Evolutionary conservation across 2,888 invertebrate genomes (phyloP).

Genomic region (Pseudococcus viburni): DNA sequence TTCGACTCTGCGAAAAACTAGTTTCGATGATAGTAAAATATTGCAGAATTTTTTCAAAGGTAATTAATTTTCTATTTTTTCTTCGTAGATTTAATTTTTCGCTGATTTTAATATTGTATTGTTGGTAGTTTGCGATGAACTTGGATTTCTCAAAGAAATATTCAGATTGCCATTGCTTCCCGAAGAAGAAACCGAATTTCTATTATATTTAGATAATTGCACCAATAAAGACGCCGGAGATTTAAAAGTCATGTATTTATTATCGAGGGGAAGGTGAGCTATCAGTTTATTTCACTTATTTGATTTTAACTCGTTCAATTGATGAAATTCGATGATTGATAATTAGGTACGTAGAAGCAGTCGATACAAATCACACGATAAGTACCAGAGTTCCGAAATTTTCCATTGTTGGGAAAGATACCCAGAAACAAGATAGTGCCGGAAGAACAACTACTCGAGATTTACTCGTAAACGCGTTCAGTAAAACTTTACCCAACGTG

Average conservation of each 20-base stretch:
- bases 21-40: constrained; percentile 8
- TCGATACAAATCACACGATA: constrained; percentile 71
- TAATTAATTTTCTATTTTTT: not conserved
- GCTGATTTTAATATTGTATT: constrained; percentile 10
- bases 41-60: constrained; percentile 61
- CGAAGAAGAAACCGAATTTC: constrained; percentile 79
- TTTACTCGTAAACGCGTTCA: constrained; percentile 74
- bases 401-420: constrained; percentile 48
- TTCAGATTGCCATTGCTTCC: constrained; percentile 77
- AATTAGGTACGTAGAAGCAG: constrained; percentile 70
- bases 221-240: constrained; percentile 77
- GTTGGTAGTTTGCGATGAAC: constrained; percentile 74
- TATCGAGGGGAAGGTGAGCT: constrained; percentile 73
- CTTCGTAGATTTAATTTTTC: not conserved
- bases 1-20: not conserved
- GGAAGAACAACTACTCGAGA: constrained; percentile 71
- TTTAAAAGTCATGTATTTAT: constrained; percentile 80
- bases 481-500: constrained; percentile 73
- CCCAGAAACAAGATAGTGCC: constrained; percentile 37
- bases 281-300: not conserved
- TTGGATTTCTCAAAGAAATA: constrained; percentile 75
- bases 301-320: too few species aligned
- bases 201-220: constrained; percentile 76
- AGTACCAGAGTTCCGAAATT: constrained; percentile 47
- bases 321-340: not conserved